Conservation (phyloP, 1,140 invertebrate species). For the Lamellibrachia luymesi region DNA sequence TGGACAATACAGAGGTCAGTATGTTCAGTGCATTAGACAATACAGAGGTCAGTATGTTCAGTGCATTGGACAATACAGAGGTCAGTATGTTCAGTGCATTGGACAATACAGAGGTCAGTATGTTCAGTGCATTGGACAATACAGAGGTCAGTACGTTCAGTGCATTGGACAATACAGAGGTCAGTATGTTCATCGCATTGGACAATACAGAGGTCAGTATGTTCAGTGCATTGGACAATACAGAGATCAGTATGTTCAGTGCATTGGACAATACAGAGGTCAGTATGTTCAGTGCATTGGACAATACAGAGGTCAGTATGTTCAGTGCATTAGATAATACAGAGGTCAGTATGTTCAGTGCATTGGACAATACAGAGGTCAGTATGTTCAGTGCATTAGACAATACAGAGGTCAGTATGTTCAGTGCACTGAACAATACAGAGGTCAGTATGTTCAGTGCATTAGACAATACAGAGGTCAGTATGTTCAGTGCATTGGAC, state of each 20-base stretch:
- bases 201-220: background rate
- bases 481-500: no score
- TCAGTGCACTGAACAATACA: no score
- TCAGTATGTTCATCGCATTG: constrained; percentile 7
- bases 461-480: no score
- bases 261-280: background rate
- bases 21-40: background rate
- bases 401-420: no score
- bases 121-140: background rate
- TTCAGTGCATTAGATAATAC: no score
- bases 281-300: no score
- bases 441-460: no score
- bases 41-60: background rate
- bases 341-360: no score
- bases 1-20: background rate
- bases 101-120: background rate
- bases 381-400: no score
- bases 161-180: background rate
- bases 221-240: background rate
- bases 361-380: no score
- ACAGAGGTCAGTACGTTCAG: background rate
- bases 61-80: background rate
- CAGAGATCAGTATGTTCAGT: background rate
- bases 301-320: no score
- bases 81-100: background rate